Percentiles rank a stretch among this genome's conserved stretches.
Conservation (phyloP, 1,140 invertebrate genomes). For the Drosophila kepulauana region DNA sequence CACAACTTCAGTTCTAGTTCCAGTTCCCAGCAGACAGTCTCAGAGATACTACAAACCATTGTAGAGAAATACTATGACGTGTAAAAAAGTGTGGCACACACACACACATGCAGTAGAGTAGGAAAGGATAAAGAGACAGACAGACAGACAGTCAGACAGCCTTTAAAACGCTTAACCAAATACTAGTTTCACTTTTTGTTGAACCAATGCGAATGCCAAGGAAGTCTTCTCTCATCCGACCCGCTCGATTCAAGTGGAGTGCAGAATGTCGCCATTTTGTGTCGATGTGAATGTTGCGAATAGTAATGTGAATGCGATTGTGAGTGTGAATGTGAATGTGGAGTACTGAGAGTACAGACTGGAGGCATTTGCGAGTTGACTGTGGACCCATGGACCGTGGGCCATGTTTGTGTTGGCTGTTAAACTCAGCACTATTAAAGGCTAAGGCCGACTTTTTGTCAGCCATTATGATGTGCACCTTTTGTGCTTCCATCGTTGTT, state of each 20-base stretch:
- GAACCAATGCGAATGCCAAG: constrained; percentile 60
- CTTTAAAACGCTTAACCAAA: constrained; percentile 81
- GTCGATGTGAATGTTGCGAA: constrained; percentile 41
- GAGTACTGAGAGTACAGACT: constrained; percentile 24
- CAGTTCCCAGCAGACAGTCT: constrained; percentile 26
- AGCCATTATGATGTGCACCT: constrained; percentile 80
- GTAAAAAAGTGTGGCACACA: constrained; percentile 1
- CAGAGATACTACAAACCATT: background rate
- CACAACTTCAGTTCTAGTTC: constrained; percentile 24
- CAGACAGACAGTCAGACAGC: constrained; percentile 22
- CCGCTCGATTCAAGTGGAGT: constrained; percentile 57
- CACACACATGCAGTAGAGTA: constrained; percentile 32
- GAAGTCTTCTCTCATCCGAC: constrained; percentile 26
- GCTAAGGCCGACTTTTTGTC: constrained; percentile 83
- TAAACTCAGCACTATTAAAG: constrained; percentile 81
- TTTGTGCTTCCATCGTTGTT: constrained; percentile 64
- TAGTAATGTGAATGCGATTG: constrained; percentile 21
- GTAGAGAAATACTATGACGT: constrained; percentile 6
- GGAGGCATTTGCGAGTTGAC: background rate
- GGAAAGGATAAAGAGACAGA: constrained; percentile 12
- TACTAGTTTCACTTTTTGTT: constrained; percentile 75
- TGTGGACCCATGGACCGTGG: constrained; percentile 17
- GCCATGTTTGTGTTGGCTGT: constrained; percentile 76
- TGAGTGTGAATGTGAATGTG: constrained; percentile 7
- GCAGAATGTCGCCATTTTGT: constrained; percentile 77